Conservation (phyloP, 2,797 vertebrate species). For the Eurystomus glaucurus region DNA sequence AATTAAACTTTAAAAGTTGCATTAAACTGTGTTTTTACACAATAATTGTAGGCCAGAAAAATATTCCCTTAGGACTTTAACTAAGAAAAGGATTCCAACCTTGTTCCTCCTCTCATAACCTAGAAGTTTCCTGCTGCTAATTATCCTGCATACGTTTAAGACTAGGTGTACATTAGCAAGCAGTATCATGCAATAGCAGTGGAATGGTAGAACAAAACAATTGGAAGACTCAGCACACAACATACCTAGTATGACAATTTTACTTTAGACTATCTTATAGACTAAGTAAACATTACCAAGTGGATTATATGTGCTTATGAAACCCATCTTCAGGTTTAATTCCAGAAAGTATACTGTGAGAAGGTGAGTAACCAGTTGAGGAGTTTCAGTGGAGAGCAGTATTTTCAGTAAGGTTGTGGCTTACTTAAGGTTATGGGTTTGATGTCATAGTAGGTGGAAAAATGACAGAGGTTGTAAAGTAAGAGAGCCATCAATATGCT, state of each 20-base stretch:
- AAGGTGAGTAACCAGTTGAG: not conserved
- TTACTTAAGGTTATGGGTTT: not conserved
- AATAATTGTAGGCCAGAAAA: not conserved
- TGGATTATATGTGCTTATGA: no score
- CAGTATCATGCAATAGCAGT: no score
- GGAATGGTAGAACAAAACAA: no score
- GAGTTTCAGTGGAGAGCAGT: not conserved
- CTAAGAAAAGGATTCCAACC: not conserved
- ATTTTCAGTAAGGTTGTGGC: not conserved
- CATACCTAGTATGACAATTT: no score
- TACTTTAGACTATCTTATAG: no score
- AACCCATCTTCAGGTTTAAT: no score
- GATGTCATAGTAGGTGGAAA: not conserved
- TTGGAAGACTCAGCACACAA: no score
- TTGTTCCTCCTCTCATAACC: not conserved
- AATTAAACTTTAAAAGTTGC: not conserved
- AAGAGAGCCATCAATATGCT: not conserved
- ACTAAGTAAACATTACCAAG: no score
- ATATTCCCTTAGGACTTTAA: not conserved
- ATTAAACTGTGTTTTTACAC: not conserved
- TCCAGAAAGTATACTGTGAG: not conserved
- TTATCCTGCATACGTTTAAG: not conserved
- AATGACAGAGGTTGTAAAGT: not conserved
- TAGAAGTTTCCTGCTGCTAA: not conserved
- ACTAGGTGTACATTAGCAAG: not conserved